Base-by-base conservation (phyloP, 2,888 invertebrate genomes). In the Lysandra coridon region DNA sequence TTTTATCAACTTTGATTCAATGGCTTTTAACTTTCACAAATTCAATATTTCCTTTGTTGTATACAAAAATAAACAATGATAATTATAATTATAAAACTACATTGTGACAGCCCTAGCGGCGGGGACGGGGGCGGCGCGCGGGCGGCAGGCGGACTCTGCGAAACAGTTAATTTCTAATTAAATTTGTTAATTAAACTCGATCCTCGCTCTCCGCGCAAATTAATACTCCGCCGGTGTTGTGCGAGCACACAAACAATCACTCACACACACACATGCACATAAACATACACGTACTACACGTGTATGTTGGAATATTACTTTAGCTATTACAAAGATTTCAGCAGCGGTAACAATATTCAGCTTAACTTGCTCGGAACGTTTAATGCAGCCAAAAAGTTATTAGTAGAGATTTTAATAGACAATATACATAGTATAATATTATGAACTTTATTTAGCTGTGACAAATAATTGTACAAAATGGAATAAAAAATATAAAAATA, bases 81-180 rank as follows among this genome's bases (percentile, higher is more conserved):
- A 5, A 40, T 40, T 44, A 49, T 49, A 7, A 49, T 49, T 49
- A 10, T 6, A 30, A 23, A 62, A 30, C 23, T 62, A 30, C 10
- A 49, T 49, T 49, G 49, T 78, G 83, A 73, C 87, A 90, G 78
- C 89, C 92, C 91, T 89, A 84, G 76, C 30, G 17, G 14, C 14
- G 12, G 14, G 33, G 33, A 37, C 6, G 69, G 33, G 69, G 33
- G 33, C 17, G 23, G 62, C n/a, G 75, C 78, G 78, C 75, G 78
- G 12, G 49, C 3, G 49, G 49, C 49, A 81, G 79, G 83, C 85
- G 85, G 84, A 84, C 85, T 83, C 86, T 85, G 88, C 88, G 90
- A 93, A 94, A 93, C 94, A 91, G 94, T 95, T 95, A 95, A 95
- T 95, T 95, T 94, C 92, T 94, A 95, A 95, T 95, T 95, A 95